phyloP scores from a whole-genome alignment of 2,888 invertebrate species.

The Liopterus haemorrhoidalis region DNA sequence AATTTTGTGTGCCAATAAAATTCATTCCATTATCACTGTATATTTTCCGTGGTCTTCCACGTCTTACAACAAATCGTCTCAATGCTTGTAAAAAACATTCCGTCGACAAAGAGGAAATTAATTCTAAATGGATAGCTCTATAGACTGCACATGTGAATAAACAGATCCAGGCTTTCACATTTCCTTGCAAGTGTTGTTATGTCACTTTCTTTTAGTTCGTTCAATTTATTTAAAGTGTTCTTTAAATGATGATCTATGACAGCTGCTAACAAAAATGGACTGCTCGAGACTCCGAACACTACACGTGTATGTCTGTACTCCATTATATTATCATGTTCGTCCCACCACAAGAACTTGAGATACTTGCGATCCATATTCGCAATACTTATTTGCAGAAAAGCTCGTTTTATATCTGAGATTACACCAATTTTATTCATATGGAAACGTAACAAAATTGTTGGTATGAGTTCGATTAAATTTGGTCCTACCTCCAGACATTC shows the following conservation, averaged over 20 bases:
- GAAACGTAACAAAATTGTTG: conserved; percentile 8
- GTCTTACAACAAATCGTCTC: conserved; percentile 35
- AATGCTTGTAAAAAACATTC: conserved; percentile 36
- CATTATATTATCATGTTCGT: conserved; percentile 1
- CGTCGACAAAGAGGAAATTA: conserved; percentile 35
- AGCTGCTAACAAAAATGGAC: conserved; percentile 5
- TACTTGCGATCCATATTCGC: conserved; percentile 10
- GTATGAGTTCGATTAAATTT: conserved; percentile 8
- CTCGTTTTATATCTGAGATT: conserved; percentile 12
- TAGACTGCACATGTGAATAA: conserved; percentile 42
- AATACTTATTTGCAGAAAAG: conserved; percentile 11
- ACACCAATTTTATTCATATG: conserved; percentile 11
- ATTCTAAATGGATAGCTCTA: conserved; percentile 40
- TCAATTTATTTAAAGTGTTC: neutral
- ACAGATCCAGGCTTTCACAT: conserved; percentile 37
- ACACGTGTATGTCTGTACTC: neutral
- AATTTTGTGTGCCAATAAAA: conserved; percentile 37
- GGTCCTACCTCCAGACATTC: conserved; percentile 1
- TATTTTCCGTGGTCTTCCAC: conserved; percentile 35
- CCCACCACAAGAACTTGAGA: conserved; percentile 32
- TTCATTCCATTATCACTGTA: conserved; percentile 42
- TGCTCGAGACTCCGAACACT: conserved; percentile 1
- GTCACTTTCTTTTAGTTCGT: conserved; percentile 1
- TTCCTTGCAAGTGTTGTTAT: no score
- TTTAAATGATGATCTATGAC: conserved; percentile 8